These are phyloP conservation scores for Ormyrus labotus DNA, from an alignment of 2,888 invertebrate species.

Conservation along the genomic window DNA sequence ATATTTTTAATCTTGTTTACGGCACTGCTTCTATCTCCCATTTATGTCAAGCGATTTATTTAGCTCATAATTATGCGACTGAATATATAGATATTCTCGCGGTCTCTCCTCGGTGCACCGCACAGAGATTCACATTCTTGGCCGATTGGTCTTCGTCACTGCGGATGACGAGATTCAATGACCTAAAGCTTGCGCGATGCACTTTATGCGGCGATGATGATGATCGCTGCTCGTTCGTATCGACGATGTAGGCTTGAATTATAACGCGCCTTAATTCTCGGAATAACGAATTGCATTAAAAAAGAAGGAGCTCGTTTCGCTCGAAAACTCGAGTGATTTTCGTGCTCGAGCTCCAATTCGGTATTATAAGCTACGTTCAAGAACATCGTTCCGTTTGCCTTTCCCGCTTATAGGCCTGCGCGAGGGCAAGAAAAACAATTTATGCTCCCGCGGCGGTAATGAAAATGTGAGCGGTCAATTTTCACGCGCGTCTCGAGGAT, in stretches of 20 bases:
- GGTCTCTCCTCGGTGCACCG: neutral
- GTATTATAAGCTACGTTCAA: no score
- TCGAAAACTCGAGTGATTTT: no score
- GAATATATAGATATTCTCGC: neutral
- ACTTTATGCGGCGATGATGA: constrained; percentile 6
- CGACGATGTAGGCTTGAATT: neutral
- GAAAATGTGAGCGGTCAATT: no score
- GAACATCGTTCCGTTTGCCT: no score
- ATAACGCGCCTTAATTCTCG: neutral
- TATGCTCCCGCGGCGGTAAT: no score
- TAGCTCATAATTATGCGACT: constrained; percentile 29
- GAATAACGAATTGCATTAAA: constrained; percentile 14
- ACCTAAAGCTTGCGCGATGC: constrained; percentile 31
- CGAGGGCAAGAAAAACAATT: no score
- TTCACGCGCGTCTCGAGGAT: no score
- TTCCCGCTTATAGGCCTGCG: no score
- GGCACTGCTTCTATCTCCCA: constrained; percentile 13
- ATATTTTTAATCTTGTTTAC: constrained; percentile 23
- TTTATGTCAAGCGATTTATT: constrained; percentile 22
- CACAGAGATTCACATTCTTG: constrained; percentile 12
- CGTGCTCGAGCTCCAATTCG: no score
- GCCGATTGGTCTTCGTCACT: constrained; percentile 12
- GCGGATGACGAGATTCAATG: constrained; percentile 47
- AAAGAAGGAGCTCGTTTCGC: neutral
- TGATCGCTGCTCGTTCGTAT: neutral